Percentiles rank a stretch among this genome's conserved stretches.
These are phyloP conservation scores for Leucoma salicis DNA, from an alignment of 2,888 invertebrate species.

Conservation along the genomic window DNA sequence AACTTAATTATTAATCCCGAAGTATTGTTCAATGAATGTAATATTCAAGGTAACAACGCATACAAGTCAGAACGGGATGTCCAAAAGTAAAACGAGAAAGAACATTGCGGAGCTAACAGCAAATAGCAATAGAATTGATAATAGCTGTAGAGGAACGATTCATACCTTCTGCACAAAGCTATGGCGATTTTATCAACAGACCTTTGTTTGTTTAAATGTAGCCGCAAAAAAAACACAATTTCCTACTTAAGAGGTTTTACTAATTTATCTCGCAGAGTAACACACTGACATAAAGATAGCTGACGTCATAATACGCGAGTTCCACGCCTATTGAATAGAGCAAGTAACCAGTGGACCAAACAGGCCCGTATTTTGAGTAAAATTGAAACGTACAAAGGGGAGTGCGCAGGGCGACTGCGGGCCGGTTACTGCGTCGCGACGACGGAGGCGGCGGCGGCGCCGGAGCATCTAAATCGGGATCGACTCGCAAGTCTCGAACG, in stretches of 20 bases:
- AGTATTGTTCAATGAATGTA: slow-evolving; percentile 49
- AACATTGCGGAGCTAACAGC: slow-evolving; percentile 42
- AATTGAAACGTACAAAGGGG: slow-evolving; percentile 51
- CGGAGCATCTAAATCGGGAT: slow-evolving; percentile 81
- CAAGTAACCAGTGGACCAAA: slow-evolving; percentile 45
- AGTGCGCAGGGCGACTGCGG: slow-evolving; percentile 74
- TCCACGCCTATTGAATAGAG: slow-evolving; percentile 25
- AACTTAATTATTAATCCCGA: slow-evolving; percentile 39
- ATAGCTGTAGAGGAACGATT: slow-evolving; percentile 30
- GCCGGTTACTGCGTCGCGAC: slow-evolving; percentile 78
- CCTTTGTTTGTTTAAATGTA: slow-evolving; percentile 4
- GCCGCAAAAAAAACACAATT: slow-evolving; percentile 11
- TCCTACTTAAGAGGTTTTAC: slow-evolving; percentile 13
- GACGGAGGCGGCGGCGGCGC: slow-evolving; percentile 73
- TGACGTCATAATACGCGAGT: slow-evolving; percentile 4
- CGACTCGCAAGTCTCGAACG: slow-evolving; percentile 78
- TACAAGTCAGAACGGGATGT: slow-evolving; percentile 38
- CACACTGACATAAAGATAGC: slow-evolving; percentile 17
- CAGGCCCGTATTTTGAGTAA: slow-evolving; percentile 49
- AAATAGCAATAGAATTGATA: slow-evolving; percentile 41
- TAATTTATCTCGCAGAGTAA: slow-evolving; percentile 20
- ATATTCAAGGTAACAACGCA: slow-evolving; percentile 43
- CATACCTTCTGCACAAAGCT: slow-evolving; percentile 26
- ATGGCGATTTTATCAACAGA: slow-evolving; percentile 13
- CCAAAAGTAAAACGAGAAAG: slow-evolving; percentile 37